Evolutionary conservation across 1,140 invertebrate genomes (phyloP).

Genomic region (Tribolium castaneum): DNA sequence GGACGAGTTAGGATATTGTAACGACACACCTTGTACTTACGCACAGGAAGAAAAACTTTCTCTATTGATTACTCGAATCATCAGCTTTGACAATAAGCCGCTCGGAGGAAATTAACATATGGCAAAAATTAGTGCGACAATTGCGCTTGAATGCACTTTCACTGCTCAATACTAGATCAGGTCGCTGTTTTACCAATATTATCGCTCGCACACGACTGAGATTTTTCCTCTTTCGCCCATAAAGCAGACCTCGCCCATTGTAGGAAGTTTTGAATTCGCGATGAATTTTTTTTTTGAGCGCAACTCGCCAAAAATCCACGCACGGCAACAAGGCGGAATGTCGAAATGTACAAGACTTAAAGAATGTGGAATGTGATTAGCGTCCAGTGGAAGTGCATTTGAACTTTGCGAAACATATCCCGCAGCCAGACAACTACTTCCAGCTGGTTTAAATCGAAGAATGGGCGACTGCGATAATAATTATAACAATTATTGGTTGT

Average conservation of each 20-base stretch:
- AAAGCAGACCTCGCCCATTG: neutral
- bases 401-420: constrained; percentile 24
- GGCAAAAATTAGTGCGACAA: neutral
- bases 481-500: neutral
- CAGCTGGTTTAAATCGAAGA: neutral
- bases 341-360: neutral
- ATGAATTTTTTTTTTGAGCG: neutral
- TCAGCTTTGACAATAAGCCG: constrained; percentile 1
- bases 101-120: neutral
- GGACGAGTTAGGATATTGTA: neutral
- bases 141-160: neutral
- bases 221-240: neutral
- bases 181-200: neutral
- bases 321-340: neutral
- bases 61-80: constrained; percentile 15
- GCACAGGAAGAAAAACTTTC: constrained; percentile 28
- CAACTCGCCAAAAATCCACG: neutral
- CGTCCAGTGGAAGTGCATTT: constrained; percentile 12
- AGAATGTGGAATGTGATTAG: constrained; percentile 29
- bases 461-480: neutral
- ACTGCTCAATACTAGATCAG: neutral
- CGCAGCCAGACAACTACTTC: neutral
- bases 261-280: neutral
- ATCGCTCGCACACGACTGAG: too few species aligned
- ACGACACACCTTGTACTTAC: neutral